Base-by-base conservation (phyloP, 2,888 invertebrate species). In the Caenorhabditis imperialis region DNA sequence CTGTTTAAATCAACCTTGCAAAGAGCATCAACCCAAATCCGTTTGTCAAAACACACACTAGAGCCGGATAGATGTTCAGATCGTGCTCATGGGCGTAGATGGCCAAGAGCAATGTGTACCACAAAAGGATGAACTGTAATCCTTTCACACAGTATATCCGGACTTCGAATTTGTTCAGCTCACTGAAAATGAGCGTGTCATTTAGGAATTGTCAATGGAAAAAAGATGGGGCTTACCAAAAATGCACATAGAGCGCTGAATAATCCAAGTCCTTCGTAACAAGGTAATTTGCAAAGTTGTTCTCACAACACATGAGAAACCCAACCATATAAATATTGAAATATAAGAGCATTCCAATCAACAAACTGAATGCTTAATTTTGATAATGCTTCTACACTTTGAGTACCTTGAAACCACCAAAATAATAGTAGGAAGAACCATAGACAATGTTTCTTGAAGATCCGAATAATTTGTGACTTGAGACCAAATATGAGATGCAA, bases 401-500 rank as follows among this genome's bases (percentile, higher is more conserved):
- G 6, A 10, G 7, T 38, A 81, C 81, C 81, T 82, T 12, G 84
- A 80, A 8, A 82, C 14, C 2, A 81, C 78, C 10, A 81, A 51
- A 18, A 81, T 74, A 20, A 83, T 51, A 12, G 76, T 79, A 0
- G 77, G 79, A 12, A 81, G 37, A 8, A 70, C 45, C 33, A 79
- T 54, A 5, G 60, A 58, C n/a, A 83, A 55, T 20, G 69, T 74
- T n/a, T 67, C 65, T 37, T 82, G 78, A 40, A 84, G 60, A 42
- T 70, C 78, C 12, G 69, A 45, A 42, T 65, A 83, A 62, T 84
- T 84, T 16, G 81, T 79, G 22, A 78, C 77, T 60, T 83, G 83
- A n/a, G 79, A 82, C 84, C 84, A 84, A 30, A 83, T 75, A 38
- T 84, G 84, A n/a, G 82, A 81, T 10, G 67, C 74, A 58, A 82